These are phyloP conservation scores for Magallana angulata DNA, from an alignment of 1,140 invertebrate genomes.

Conservation along the genomic window DNA sequence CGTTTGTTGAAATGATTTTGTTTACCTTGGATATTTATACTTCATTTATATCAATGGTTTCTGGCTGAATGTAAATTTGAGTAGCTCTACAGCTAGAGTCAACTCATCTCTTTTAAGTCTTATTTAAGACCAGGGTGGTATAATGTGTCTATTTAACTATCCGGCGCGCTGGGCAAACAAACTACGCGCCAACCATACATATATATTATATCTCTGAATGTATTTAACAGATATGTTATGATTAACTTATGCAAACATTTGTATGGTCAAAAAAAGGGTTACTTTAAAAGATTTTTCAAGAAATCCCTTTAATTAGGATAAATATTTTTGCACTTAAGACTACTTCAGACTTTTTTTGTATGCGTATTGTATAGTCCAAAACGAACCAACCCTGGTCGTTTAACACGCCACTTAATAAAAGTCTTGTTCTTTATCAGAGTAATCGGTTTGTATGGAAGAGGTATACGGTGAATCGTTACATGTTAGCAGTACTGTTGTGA, in stretches of 20 bases:
- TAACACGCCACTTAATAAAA: not conserved
- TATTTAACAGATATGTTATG: constrained; percentile 20
- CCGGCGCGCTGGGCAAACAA: not conserved
- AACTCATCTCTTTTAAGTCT: constrained; percentile 34
- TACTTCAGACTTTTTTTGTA: no score
- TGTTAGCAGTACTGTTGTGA: constrained; percentile 13
- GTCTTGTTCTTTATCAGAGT: not conserved
- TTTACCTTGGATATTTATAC: constrained; percentile 28
- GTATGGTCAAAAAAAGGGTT: constrained; percentile 7
- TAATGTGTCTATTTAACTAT: constrained; percentile 32
- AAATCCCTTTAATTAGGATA: not conserved
- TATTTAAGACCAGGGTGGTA: constrained; percentile 33
- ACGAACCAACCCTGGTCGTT: not conserved
- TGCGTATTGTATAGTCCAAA: no score
- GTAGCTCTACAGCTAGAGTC: constrained; percentile 22
- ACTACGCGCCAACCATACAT: constrained; percentile 9
- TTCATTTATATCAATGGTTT: constrained; percentile 32
- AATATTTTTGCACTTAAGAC: not conserved
- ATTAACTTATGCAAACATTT: constrained; percentile 18
- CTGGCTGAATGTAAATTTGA: constrained; percentile 29
- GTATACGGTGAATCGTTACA: not conserved
- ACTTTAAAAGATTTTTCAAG: not conserved
- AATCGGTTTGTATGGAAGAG: not conserved
- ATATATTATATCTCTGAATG: constrained; percentile 33
- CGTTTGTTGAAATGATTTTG: constrained; percentile 17